These are phyloP conservation scores for Drosophila asahinai DNA, from an alignment of 1,140 invertebrate species.

Conservation along the genomic window DNA sequence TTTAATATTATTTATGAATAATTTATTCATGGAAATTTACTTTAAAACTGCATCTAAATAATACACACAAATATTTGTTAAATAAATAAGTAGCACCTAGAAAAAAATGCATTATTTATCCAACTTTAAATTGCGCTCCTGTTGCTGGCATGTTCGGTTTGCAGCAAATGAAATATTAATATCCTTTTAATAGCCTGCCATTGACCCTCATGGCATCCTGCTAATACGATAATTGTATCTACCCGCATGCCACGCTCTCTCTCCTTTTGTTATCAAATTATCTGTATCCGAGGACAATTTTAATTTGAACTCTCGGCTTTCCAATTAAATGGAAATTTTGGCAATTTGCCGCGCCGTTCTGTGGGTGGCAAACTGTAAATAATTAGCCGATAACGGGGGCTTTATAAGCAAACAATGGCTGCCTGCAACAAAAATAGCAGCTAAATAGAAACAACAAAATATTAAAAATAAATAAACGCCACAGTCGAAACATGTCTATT, in stretches of 20 bases:
- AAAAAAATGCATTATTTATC: too few species aligned
- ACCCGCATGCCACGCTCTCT: neutral
- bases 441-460: slow-evolving; percentile 12
- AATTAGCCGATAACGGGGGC: slow-evolving; percentile 71
- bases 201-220: neutral
- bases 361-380: slow-evolving; percentile 66
- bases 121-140: too few species aligned
- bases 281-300: slow-evolving; percentile 17
- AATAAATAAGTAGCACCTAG: too few species aligned
- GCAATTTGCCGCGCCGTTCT: slow-evolving; percentile 6
- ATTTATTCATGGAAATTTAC: too few species aligned
- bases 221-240: slow-evolving; percentile 4
- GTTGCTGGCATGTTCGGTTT: neutral
- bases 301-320: slow-evolving; percentile 15
- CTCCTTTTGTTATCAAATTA: slow-evolving; percentile 22
- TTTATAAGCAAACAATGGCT: slow-evolving; percentile 47
- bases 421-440: slow-evolving; percentile 17
- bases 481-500: slow-evolving; percentile 62
- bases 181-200: neutral
- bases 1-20: too few species aligned
- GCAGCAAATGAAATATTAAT: slow-evolving; percentile 5
- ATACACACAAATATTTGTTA: too few species aligned
- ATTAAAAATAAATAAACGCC: slow-evolving; percentile 19
- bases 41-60: too few species aligned
- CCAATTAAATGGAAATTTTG: slow-evolving; percentile 39